Evolutionary conservation across 2,113 vertebrate species (phyloP).

Genomic region (Bos indicus): DNA sequence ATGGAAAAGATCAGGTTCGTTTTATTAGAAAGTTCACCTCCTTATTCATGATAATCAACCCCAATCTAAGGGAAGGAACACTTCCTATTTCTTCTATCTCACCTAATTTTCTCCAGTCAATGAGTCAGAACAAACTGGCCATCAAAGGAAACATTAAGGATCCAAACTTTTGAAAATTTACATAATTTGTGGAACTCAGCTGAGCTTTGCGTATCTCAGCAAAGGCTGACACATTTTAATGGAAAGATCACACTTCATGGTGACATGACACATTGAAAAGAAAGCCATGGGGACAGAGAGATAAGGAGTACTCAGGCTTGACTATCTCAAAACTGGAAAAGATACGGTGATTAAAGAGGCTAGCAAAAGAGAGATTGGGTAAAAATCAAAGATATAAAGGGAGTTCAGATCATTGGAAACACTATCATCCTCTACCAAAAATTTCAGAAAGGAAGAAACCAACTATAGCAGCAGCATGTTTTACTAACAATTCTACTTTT

Average conservation of each 20-base stretch:
- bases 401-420: neutral
- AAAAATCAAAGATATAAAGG: neutral
- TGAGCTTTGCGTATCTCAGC: neutral
- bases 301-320: neutral
- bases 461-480: neutral
- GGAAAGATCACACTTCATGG: neutral
- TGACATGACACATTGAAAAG: neutral
- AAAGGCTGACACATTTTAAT: neutral
- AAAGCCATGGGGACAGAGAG: neutral
- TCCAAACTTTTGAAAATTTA: neutral
- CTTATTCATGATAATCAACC: constrained; percentile 56
- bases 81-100: constrained; percentile 1
- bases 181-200: neutral
- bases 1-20: neutral
- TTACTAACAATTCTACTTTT: neutral
- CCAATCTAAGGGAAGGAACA: constrained; percentile 28
- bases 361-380: neutral
- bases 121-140: constrained; percentile 58
- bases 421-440: neutral
- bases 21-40: constrained; percentile 46
- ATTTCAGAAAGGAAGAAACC: neutral
- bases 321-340: neutral
- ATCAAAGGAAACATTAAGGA: constrained; percentile 54
- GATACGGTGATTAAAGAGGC: neutral
- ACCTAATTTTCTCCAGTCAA: constrained; percentile 52